A percentile compares a stretch with the other conserved stretches of the same genome.
Evolutionary conservation across 2,888 invertebrate species (phyloP).

Genomic region (Pseudococcus viburni): DNA sequence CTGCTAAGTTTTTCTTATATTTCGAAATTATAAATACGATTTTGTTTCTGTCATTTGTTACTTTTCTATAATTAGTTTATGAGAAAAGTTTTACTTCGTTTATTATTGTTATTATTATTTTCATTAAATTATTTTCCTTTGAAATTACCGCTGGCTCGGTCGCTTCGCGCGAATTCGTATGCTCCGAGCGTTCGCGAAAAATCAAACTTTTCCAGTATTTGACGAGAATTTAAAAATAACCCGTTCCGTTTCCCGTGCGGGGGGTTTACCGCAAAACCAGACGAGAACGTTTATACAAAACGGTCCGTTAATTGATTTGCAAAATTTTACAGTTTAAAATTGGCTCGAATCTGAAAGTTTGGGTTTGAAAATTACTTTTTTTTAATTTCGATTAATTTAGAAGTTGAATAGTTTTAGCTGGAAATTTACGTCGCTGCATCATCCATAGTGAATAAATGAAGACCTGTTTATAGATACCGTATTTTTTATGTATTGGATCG

Average conservation of each 20-base stretch:
- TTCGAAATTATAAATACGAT: constrained; percentile 50
- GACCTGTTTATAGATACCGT: too few species aligned
- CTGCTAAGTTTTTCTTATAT: constrained; percentile 4
- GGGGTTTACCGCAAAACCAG: not conserved
- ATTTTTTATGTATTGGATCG: too few species aligned
- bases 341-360: too few species aligned
- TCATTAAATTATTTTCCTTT: constrained; percentile 53
- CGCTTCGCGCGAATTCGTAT: not conserved
- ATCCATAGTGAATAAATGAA: too few species aligned
- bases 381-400: too few species aligned
- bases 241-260: not conserved
- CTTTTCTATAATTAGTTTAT: constrained; percentile 49
- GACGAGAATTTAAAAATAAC: constrained; percentile 37
- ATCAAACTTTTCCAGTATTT: constrained; percentile 42
- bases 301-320: not conserved
- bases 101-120: constrained; percentile 55
- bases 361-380: too few species aligned
- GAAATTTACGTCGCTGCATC: too few species aligned
- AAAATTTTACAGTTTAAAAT: not conserved
- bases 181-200: constrained; percentile 25
- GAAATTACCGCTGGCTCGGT: not conserved
- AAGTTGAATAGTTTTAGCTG: too few species aligned
- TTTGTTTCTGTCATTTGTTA: constrained; percentile 51
- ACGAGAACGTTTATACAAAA: constrained; percentile 13
- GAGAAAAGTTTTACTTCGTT: constrained; percentile 41